Evolutionary conservation across 1,140 invertebrate genomes (phyloP).

Genomic region (Archegozetes longisetosus): DNA sequence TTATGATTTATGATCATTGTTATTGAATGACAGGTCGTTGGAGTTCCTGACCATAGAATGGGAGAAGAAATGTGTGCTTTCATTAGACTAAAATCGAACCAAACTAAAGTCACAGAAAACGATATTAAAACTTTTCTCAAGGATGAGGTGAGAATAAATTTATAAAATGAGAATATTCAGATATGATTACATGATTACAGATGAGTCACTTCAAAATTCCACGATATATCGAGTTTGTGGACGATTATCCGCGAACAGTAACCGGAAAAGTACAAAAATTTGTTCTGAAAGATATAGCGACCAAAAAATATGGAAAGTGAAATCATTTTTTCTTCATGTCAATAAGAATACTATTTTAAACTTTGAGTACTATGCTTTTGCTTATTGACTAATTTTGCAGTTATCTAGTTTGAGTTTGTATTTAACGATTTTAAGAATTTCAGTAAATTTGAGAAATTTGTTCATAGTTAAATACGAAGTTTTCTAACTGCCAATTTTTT

Average conservation of each 20-base stretch:
- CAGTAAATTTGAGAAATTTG: too few species aligned
- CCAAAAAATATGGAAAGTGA: not conserved
- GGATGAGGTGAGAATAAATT: slow-evolving; percentile 40
- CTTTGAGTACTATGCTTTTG: too few species aligned
- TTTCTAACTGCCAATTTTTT: too few species aligned
- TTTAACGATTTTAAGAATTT: too few species aligned
- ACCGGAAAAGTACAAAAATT: slow-evolving; percentile 71
- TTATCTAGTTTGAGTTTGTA: too few species aligned
- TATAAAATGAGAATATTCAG: not conserved
- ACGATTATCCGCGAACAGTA: slow-evolving; percentile 58
- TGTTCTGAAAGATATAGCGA: slow-evolving; percentile 32
- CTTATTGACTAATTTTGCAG: too few species aligned
- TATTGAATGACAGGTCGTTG: slow-evolving; percentile 42
- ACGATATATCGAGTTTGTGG: slow-evolving; percentile 46
- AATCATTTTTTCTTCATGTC: too few species aligned
- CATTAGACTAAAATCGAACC: slow-evolving; percentile 37
- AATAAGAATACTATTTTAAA: too few species aligned
- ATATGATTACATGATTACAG: slow-evolving; percentile 28
- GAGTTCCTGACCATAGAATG: slow-evolving; percentile 54
- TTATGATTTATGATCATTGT: not conserved
- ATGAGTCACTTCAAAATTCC: slow-evolving; percentile 70
- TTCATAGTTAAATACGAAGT: too few species aligned
- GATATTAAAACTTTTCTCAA: slow-evolving; percentile 50
- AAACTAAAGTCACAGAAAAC: slow-evolving; percentile 33
- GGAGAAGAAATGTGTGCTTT: slow-evolving; percentile 72